These are phyloP conservation scores for Hassar affinis DNA, from an alignment of 2,113 vertebrate species.

Conservation along the genomic window DNA sequence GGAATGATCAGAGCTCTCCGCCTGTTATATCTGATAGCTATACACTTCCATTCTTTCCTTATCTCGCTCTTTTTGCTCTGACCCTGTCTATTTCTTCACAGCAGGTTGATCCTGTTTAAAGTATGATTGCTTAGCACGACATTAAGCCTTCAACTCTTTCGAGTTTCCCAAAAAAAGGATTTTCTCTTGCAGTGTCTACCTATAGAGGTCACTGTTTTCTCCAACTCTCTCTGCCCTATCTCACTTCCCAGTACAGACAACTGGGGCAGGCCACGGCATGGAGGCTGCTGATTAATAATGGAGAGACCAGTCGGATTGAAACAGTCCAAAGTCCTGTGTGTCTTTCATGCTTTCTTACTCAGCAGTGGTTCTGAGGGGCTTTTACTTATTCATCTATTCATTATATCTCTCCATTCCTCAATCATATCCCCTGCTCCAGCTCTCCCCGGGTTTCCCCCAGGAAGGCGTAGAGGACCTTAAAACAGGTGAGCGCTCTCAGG, in stretches of 20 bases:
- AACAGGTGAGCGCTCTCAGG: slow-evolving; percentile 5
- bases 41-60: slow-evolving; percentile 29
- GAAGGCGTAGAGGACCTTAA: slow-evolving; percentile 1
- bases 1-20: slow-evolving; percentile 56
- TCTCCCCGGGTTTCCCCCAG: slow-evolving; percentile 22
- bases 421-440: not conserved
- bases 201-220: slow-evolving; percentile 50
- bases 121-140: not conserved
- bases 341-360: slow-evolving; percentile 50
- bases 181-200: not conserved
- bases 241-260: not conserved
- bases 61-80: slow-evolving; percentile 10
- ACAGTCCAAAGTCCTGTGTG: slow-evolving; percentile 49
- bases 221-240: not conserved
- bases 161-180: not conserved
- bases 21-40: slow-evolving; percentile 41
- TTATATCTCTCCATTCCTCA: slow-evolving; percentile 46
- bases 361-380: slow-evolving; percentile 18
- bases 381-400: slow-evolving; percentile 62
- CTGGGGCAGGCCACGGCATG: slow-evolving; percentile 5
- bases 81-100: not conserved
- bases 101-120: not conserved
- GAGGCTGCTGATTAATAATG: slow-evolving; percentile 54
- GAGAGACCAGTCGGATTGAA: slow-evolving; percentile 48
- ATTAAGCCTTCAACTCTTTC: not conserved